Evolutionary conservation across 2,113 vertebrate species (phyloP), one percentile per base, ranked within the genome.

Genomic region (Anolis carolinensis): DNA sequence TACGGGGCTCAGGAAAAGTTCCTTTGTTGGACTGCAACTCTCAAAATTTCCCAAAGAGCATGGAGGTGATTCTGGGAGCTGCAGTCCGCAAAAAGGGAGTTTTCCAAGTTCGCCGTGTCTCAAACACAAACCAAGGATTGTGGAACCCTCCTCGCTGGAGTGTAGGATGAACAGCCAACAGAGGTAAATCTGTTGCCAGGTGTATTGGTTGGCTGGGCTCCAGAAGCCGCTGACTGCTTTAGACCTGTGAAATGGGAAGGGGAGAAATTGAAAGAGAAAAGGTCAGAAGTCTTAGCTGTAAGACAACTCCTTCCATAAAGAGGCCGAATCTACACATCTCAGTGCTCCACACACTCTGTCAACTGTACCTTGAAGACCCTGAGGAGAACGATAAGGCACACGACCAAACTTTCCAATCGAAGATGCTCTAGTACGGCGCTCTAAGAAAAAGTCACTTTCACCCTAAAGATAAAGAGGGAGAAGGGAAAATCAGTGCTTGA

Each of bases 81-180:
- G 65, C 23, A 68, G 1, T 68, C 65, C 10, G 1, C 6, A 65
- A 68, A 68, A 10, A 68, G 65, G 23, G 30, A 25, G 25, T 25
- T 30, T 27, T 27, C 65, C 77, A 78, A 32, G n/a, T 20, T 48
- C 55, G 11, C 52, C 65, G 7, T 23, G 2, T 23, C 25, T 30
- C 14, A 32, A 8, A 75, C 59, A 94, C 93, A 81, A 89, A 95
- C 93, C 89, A 25, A 71, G 84, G 87, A 71, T 8, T 83, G 83
- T 50, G 86, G 85, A 8, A 94, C 86, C 13, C 93, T 92, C 75
- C 88, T 88, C 79, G 95, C 93, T 18, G n/a, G 23, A 74, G 93
- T 90, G 63, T 92, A 94, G 48, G 93, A 91, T 13, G 93, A 92
- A 1, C 27, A 82, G 3, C 67, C 79, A 50, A 21, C 1, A 25